Evolutionary conservation across 2,113 vertebrate genomes (phyloP).

Genomic region (Ariopsis seemanni): DNA sequence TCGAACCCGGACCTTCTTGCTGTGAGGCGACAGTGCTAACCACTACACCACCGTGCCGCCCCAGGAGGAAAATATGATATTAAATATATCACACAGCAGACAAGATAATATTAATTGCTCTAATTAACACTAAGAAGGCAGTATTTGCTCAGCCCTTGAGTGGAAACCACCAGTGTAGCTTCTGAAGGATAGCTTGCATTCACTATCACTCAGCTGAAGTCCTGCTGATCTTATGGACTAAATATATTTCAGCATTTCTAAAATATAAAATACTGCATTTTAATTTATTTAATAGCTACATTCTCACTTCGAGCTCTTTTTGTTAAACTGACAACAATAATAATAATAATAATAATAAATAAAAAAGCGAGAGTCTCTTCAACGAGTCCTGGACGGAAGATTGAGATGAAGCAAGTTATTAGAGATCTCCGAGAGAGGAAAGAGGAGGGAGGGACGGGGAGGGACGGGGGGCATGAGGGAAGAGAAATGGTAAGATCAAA

Average conservation of each 20-base stretch:
- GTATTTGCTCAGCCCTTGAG: not conserved
- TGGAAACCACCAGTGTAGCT: not conserved
- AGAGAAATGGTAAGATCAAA: constrained; percentile 48
- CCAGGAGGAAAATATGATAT: too few species aligned
- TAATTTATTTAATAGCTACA: not conserved
- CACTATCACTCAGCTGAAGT: too few species aligned
- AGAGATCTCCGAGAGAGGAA: constrained; percentile 3
- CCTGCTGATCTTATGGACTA: not conserved
- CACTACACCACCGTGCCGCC: too few species aligned
- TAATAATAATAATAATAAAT: not conserved
- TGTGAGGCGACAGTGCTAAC: too few species aligned
- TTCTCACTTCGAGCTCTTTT: not conserved
- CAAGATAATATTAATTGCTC: not conserved
- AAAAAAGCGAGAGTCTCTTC: not conserved
- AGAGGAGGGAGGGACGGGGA: constrained; percentile 17
- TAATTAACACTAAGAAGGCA: not conserved
- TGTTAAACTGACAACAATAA: not conserved
- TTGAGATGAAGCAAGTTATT: constrained; percentile 24
- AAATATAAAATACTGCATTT: not conserved
- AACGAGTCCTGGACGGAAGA: not conserved
- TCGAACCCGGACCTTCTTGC: too few species aligned
- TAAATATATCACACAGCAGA: not conserved
- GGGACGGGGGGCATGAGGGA: constrained; percentile 22
- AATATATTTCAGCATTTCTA: not conserved
- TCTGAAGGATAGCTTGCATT: not conserved